Evolutionary conservation across 2,797 vertebrate genomes (phyloP), one percentile per base, ranked within the genome.

Genomic region (Hoplostethus mediterraneus): DNA sequence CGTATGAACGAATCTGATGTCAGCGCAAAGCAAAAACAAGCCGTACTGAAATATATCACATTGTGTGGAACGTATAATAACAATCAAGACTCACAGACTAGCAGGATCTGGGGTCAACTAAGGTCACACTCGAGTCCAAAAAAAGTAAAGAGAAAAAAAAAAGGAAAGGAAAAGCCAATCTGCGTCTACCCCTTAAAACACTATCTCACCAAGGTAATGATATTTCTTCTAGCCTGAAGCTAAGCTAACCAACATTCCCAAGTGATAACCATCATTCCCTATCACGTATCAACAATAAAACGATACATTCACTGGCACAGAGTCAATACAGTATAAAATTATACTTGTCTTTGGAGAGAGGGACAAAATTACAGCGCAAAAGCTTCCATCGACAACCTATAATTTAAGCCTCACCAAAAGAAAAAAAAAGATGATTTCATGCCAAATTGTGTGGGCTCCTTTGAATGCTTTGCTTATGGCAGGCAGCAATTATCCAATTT

Each of bases 401-500:
- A 96, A 97, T 97, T 97, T 96, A 91, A 95, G 95, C 95, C 92
- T 93, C 93, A 95, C 94, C 93, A 93, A 95, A 95, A 53, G 73
- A 21, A 79, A 71, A 67, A 73, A 95, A 95, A 86, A 72, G 80
- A 75, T 8, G 54, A 80, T 82, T 75, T 67, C 38, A 82, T 86
- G 90, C 87, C 85, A 89, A 86, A 91, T 77, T 73, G 81, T 88
- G 84, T 79, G 84, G 89, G 88, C 87, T 91, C 73, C 92, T 93
- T 95, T 94, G 78, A 96, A 95, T 95, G 95, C 95, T 95, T 95
- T 93, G 88, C 94, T 95, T 94, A 93, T 73, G 94, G 95, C 95
- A 95, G 95, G 94, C 94, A 95, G 93, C 94, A 97, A 97, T 97
- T 97, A 97, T 96, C 95, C 95, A 95, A 92, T 96, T 95, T 93